These are phyloP conservation scores for Pelosia muscerda DNA, from an alignment of 2,888 invertebrate species.

Conservation along the genomic window DNA sequence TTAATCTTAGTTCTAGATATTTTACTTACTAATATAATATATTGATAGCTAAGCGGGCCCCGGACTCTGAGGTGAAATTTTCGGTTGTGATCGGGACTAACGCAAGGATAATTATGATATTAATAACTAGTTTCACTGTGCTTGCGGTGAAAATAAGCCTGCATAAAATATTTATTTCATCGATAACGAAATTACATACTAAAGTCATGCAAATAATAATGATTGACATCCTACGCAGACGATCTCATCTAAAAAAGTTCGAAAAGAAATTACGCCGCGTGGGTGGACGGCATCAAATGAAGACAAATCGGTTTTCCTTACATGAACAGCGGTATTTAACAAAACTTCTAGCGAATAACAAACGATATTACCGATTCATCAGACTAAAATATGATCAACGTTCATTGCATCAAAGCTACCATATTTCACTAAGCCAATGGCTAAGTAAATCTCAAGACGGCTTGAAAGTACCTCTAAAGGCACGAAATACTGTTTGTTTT, in stretches of 20 bases:
- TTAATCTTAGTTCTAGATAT: too few species aligned
- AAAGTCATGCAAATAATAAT: background rate
- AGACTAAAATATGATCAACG: slow-evolving; percentile 11
- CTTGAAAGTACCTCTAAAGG: background rate
- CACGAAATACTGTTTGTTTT: slow-evolving; percentile 28
- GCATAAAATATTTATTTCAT: background rate
- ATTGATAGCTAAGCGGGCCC: too few species aligned
- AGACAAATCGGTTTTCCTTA: background rate
- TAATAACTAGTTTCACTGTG: too few species aligned
- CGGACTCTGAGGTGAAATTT: too few species aligned
- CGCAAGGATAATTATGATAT: too few species aligned
- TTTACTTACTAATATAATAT: too few species aligned
- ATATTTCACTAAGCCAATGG: slow-evolving; percentile 14
- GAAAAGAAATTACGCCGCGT: background rate
- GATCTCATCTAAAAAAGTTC: background rate
- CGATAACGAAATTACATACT: background rate
- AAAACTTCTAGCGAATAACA: background rate
- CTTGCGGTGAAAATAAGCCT: too few species aligned
- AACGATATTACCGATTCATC: slow-evolving; percentile 11
- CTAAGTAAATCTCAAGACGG: background rate
- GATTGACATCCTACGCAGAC: background rate
- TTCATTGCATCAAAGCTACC: slow-evolving; percentile 2
- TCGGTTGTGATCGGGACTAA: too few species aligned
- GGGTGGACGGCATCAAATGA: background rate
- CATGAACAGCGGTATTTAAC: slow-evolving; percentile 6